phyloP scores from a whole-genome alignment of 2,888 invertebrate species.

The Megalurothrips usitatus region DNA sequence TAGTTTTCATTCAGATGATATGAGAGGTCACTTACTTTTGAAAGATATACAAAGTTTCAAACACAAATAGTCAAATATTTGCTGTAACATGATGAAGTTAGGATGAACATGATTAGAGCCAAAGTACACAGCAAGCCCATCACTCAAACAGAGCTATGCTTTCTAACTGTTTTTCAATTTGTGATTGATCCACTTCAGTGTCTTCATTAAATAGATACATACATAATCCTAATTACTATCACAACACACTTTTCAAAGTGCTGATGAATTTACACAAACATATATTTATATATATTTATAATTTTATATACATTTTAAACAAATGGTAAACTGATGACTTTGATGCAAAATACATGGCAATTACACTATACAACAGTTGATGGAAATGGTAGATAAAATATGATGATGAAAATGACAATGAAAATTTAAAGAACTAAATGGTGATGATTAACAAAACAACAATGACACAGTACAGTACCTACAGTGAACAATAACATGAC shows the following conservation, averaged over 20 bases:
- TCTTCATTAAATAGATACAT: constrained; percentile 21
- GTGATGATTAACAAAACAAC: constrained; percentile 15
- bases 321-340: constrained; percentile 20
- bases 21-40: background rate
- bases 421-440: background rate
- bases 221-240: constrained; percentile 36
- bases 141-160: background rate
- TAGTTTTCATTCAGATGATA: constrained; percentile 1
- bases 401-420: constrained; percentile 22
- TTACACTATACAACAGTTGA: constrained; percentile 3
- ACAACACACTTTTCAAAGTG: constrained; percentile 37
- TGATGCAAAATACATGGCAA: constrained; percentile 19
- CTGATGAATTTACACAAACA: constrained; percentile 26
- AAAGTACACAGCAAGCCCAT: background rate
- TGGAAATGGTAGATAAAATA: background rate
- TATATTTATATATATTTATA: constrained; percentile 12
- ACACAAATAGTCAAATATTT: background rate
- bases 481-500: constrained; percentile 13
- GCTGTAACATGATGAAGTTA: too few relatives aligned
- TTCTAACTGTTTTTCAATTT: background rate
- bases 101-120: too few relatives aligned
- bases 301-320: constrained; percentile 19
- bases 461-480: background rate
- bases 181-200: constrained; percentile 17
- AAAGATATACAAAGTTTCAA: background rate